Evolutionary conservation across 2,888 invertebrate species (phyloP).

Genomic region (Hoplodrina blanda): DNA sequence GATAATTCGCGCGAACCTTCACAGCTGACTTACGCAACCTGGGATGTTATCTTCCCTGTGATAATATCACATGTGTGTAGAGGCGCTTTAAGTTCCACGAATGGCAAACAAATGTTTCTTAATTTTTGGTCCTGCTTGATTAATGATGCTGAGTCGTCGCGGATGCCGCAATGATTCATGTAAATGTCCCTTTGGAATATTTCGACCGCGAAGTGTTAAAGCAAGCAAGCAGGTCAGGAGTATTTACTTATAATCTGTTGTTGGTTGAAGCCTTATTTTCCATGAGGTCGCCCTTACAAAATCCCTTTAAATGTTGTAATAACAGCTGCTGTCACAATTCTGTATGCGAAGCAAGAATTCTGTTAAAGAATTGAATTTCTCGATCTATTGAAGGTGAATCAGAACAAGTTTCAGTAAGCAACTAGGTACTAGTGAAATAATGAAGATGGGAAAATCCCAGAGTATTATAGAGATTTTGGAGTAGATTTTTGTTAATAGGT

Average conservation of each 20-base stretch:
- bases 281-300: neutral
- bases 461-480: too few relatives aligned
- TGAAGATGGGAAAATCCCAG: neutral
- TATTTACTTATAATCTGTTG: conserved; percentile 14
- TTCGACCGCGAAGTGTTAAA: conserved; percentile 31
- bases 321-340: too few relatives aligned
- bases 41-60: too few relatives aligned
- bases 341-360: too few relatives aligned
- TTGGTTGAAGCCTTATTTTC: too few relatives aligned
- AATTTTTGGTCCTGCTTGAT: conserved; percentile 63
- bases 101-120: conserved; percentile 54
- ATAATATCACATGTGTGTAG: too few relatives aligned
- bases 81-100: conserved; percentile 49
- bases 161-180: conserved; percentile 62
- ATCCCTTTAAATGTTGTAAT: neutral
- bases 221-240: conserved; percentile 28
- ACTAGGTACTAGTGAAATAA: neutral
- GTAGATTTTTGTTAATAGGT: neutral
- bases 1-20: too few relatives aligned
- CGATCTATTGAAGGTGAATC: neutral
- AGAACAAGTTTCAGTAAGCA: neutral
- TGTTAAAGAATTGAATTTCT: too few relatives aligned
- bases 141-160: conserved; percentile 59
- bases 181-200: conserved; percentile 49
- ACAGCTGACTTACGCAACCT: too few relatives aligned